Evolutionary conservation across 1,140 invertebrate species (phyloP).

Genomic region (Portunus trituberculatus): DNA sequence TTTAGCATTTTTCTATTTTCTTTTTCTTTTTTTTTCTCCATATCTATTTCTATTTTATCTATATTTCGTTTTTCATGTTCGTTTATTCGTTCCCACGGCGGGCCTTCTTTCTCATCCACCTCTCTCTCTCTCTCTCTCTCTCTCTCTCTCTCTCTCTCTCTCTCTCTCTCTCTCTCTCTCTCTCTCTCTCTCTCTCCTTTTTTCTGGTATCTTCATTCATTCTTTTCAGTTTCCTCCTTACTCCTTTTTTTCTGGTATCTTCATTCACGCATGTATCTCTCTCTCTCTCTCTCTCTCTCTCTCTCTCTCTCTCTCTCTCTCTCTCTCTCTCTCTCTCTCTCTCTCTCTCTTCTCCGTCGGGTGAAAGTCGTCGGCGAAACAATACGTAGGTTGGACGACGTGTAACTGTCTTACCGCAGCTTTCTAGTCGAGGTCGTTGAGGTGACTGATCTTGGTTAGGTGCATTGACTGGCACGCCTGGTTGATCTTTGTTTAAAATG

Average conservation of each 20-base stretch:
- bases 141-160: conserved; percentile 36
- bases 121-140: conserved; percentile 34
- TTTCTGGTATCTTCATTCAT: neutral
- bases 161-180: neutral
- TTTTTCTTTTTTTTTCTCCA: too few species aligned
- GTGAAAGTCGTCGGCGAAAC: too few species aligned
- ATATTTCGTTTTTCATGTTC: neutral
- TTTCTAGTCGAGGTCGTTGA: neutral
- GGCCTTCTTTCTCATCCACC: neutral
- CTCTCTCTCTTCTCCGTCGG: too few species aligned
- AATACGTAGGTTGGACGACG: too few species aligned
- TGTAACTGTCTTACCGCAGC: neutral
- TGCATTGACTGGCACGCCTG: too few species aligned
- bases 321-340: neutral
- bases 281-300: neutral
- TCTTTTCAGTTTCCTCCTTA: neutral
- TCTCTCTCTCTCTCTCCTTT: neutral
- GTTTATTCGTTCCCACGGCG: neutral
- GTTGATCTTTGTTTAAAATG: too few species aligned
- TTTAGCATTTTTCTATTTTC: too few species aligned
- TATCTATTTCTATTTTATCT: neutral
- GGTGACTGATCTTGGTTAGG: too few species aligned
- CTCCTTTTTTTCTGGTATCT: neutral
- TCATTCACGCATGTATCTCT: neutral
- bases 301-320: neutral